Base-by-base conservation (phyloP, 2,113 vertebrate species). In the Menura novaehollandiae region DNA sequence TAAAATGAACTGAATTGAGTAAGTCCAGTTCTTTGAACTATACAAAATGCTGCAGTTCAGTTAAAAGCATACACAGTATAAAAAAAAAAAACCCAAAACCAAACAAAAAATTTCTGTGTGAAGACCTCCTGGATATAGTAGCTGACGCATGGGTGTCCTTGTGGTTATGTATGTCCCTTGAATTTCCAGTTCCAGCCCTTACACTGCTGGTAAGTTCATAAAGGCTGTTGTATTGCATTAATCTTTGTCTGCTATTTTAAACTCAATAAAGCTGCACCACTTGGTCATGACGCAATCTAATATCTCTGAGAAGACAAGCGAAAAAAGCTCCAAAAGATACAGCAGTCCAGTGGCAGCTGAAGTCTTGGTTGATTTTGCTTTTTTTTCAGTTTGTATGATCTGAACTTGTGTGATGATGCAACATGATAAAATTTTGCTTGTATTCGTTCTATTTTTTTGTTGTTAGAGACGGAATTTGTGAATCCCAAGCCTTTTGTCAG, bases 181-280 rank as follows among this genome's bases (percentile, higher is more conserved):
- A 59, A 63, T 87, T 94, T 87, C 67, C 27, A 82, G 5, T 85
- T 72, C 14, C 49, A 79, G 35, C 52, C 67, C 60, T 78, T 80
- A 37, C 26, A 12, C n/a, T 84, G 15, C n/a, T 79, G 71, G 7
- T 67, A 41, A 58, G 37, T 78, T 90, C 24, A 60, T 81, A 68
- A 49, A 89, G 43, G 18, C 43, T 88, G 14, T 37, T 84, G 22
- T 71, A 37, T 72, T 53, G 32, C 51, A 43, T 93, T 82, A 63
- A 64, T 87, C 60, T 85, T 82, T 82, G 63, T 22, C 71, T 88
- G 60, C 35, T 89, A 1, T 53, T 91, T 94, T 68, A 78, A 81
- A 85, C 52, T 91, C 73, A 76, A 3, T 89, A 81, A 91, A 95
- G 49, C 67, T 75, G 74, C 3, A 6, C 15, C 55, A 18, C 53